Base-by-base conservation (phyloP, 2,888 invertebrate species). In the Trichogramma dendrolimi region DNA sequence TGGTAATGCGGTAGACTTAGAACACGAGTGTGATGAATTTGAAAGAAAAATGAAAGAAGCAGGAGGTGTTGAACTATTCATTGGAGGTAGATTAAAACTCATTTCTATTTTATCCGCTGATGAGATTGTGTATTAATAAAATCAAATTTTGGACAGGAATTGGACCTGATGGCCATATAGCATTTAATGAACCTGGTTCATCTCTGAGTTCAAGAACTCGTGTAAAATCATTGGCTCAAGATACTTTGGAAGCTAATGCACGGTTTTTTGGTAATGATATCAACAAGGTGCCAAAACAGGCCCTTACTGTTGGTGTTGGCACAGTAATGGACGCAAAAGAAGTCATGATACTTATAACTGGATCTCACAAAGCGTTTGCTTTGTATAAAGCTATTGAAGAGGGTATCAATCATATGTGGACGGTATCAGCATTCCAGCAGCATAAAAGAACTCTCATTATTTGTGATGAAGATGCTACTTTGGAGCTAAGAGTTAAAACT, bases 391-490 rank as follows among this genome's bases (percentile, higher is more conserved):
- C 98, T 7, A 93, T 99, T 72, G 99, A 99, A 82, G 95, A 97
- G 80, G 98, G 98, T 60, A 89, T 99, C 8, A 97, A 94, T 83
- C 98, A 99, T 81, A 99, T 99, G 98, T 99, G 98, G 96, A 99
- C 99, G 0, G 97, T 98, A 49, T 96, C 96, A 51, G 97, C 97
- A 56, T 96, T 99, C 83, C 98, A 96, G 80, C 94, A 94, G 80
- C 98, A 99, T 81, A 88, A 91, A 54, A 87, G 89, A 74, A 90
- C 96, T 41, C 83, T 96, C 62, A 95, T 98, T 85, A 85, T 99
- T 66, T 96, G 96, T 79, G 98, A 99, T 80, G 98, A 99, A 81
- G 94, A 92, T 81, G 97, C 99, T 67, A 99, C 99, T 48, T 82
- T 94, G 69, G 98, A 99, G 82, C 85, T 99, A 71, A 87, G 93